phyloP scores from a whole-genome alignment of 2,113 vertebrate species.

The Alces alces region DNA sequence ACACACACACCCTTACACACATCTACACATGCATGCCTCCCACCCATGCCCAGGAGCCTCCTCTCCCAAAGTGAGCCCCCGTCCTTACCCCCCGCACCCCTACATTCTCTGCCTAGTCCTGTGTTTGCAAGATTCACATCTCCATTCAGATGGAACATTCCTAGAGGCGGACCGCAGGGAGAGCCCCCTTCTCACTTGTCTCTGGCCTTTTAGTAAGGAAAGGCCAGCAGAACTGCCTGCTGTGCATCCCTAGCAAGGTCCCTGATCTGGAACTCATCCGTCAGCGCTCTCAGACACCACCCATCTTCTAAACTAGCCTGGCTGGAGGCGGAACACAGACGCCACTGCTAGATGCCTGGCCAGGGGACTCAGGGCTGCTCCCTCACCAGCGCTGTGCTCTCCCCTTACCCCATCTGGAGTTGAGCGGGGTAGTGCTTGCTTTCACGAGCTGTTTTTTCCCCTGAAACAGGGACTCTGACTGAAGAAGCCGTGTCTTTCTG shows the following conservation, averaged over 20 bases:
- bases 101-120: neutral
- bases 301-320: neutral
- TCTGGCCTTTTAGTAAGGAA: conserved; percentile 27
- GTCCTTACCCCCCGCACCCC: no score
- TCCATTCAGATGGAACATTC: neutral
- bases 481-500: neutral
- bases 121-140: neutral
- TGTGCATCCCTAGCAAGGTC: neutral
- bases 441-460: neutral
- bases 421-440: neutral
- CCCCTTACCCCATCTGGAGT: neutral
- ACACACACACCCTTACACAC: neutral
- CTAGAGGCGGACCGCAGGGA: neutral
- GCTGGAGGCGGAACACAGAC: neutral
- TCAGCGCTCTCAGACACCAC: neutral
- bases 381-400: accelerated
- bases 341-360: neutral
- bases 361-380: neutral
- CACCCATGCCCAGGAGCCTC: neutral
- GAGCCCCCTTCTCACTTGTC: conserved; percentile 4
- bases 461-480: neutral
- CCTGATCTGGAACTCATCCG: conserved; percentile 27
- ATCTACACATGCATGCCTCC: neutral
- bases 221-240: conserved; percentile 37
- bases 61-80: neutral